A percentile compares a stretch with the other conserved stretches of the same genome.
Evolutionary conservation across 2,797 vertebrate genomes (phyloP).

Genomic region (Coilia nasus): DNA sequence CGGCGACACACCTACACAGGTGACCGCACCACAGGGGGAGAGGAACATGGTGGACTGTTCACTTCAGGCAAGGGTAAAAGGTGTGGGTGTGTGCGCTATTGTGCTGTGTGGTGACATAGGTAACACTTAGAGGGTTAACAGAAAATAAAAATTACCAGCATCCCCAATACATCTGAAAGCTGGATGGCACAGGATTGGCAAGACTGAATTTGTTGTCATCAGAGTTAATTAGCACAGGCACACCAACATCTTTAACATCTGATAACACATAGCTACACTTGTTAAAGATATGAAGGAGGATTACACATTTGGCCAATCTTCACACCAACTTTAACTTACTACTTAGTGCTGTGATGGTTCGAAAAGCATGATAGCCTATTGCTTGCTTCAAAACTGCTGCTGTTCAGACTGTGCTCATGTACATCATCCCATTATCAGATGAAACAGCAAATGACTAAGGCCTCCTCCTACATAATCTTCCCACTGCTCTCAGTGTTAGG

Average conservation of each 20-base stretch:
- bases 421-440: neutral
- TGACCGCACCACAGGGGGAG: slow-evolving; percentile 57
- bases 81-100: neutral
- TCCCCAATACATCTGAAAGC: neutral
- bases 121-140: neutral
- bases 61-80: neutral
- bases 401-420: neutral
- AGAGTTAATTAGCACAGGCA: neutral
- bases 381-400: neutral
- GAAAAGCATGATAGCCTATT: neutral
- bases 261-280: neutral
- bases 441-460: neutral
- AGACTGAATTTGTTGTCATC: neutral
- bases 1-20: slow-evolving; percentile 89
- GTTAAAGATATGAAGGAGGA: neutral
- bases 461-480: neutral
- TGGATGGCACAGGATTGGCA: neutral
- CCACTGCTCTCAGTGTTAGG: neutral
- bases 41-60: neutral
- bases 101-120: neutral
- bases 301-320: neutral
- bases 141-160: neutral
- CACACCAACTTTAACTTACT: neutral
- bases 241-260: neutral
- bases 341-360: neutral